phyloP scores from a whole-genome alignment of 2,797 vertebrate genomes.

The Buceros bicornis region DNA sequence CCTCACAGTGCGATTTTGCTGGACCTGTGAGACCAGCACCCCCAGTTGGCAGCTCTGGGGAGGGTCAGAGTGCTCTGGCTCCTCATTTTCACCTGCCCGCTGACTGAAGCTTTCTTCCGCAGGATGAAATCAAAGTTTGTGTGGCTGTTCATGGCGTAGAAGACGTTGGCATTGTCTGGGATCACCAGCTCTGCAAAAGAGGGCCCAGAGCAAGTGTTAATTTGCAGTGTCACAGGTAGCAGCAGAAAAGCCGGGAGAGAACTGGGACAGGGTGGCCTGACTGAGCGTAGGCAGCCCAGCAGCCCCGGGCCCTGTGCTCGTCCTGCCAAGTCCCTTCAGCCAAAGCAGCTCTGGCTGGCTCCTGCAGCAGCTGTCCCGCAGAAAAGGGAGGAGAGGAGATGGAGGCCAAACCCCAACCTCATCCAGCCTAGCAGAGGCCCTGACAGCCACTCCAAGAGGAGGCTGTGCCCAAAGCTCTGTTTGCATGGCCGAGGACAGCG shows the following conservation, averaged over 20 bases:
- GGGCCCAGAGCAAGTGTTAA: not conserved
- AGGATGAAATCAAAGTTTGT: slow-evolving; percentile 93
- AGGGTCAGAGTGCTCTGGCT: slow-evolving; percentile 86
- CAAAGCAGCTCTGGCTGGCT: fast-evolving
- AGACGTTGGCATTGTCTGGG: slow-evolving; percentile 92
- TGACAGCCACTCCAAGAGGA: not conserved
- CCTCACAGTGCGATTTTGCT: slow-evolving; percentile 90
- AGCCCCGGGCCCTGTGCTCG: too few relatives aligned
- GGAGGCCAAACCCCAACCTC: not conserved
- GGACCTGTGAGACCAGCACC: slow-evolving; percentile 85
- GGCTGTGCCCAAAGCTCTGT: not conserved
- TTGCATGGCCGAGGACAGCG: fast-evolving
- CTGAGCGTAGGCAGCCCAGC: fast-evolving
- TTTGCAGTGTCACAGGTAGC: too few relatives aligned
- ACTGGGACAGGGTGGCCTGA: not conserved
- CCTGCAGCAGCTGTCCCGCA: not conserved
- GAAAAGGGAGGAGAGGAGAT: not conserved
- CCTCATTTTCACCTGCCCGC: slow-evolving; percentile 81
- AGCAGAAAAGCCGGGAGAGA: not conserved
- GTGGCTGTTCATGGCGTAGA: slow-evolving; percentile 95
- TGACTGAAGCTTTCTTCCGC: slow-evolving; percentile 80
- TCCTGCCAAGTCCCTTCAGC: too few relatives aligned
- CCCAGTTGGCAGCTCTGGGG: slow-evolving; percentile 83
- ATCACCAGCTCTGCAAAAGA: slow-evolving; percentile 88
- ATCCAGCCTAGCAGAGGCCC: not conserved